phyloP scores from a whole-genome alignment of 2,888 invertebrate species.

The Alloscopus bannaensis region DNA sequence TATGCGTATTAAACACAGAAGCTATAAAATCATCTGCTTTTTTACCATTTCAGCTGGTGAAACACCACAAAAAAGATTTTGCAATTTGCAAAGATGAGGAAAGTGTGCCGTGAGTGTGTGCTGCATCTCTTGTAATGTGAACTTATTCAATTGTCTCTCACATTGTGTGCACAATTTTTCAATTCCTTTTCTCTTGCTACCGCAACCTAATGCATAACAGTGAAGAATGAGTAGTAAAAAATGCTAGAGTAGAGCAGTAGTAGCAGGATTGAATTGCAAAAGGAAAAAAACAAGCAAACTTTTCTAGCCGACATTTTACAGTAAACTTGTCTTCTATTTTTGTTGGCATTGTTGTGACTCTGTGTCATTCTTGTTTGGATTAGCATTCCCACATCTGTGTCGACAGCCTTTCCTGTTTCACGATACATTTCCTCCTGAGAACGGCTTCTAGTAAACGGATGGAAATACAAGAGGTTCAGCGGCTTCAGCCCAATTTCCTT shows the following conservation, averaged over 20 bases:
- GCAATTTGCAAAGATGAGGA: slow-evolving; percentile 1
- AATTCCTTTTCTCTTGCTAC: not conserved
- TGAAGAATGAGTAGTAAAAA: not conserved
- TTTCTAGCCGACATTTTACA: not conserved
- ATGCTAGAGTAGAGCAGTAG: not conserved
- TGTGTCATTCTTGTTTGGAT: not conserved
- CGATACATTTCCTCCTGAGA: no score
- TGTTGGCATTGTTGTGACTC: not conserved
- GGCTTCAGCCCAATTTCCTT: no score
- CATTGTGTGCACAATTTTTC: not conserved
- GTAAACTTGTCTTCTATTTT: not conserved
- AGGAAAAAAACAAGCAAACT: not conserved
- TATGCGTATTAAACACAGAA: no score
- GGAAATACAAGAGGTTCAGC: no score
- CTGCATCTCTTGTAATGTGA: not conserved
- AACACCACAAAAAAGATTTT: not conserved
- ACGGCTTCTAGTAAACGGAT: no score
- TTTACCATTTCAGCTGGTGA: not conserved
- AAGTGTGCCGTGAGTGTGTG: slow-evolving; percentile 25
- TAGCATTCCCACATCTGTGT: no score
- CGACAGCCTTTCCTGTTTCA: no score
- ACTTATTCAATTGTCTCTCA: not conserved
- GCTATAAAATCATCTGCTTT: not conserved
- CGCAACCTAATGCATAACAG: not conserved
- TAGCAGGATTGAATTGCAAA: not conserved